phyloP scores from a whole-genome alignment of 37 sponge, comb jelly and placozoan species.

The Petrosia ficiformis region DNA sequence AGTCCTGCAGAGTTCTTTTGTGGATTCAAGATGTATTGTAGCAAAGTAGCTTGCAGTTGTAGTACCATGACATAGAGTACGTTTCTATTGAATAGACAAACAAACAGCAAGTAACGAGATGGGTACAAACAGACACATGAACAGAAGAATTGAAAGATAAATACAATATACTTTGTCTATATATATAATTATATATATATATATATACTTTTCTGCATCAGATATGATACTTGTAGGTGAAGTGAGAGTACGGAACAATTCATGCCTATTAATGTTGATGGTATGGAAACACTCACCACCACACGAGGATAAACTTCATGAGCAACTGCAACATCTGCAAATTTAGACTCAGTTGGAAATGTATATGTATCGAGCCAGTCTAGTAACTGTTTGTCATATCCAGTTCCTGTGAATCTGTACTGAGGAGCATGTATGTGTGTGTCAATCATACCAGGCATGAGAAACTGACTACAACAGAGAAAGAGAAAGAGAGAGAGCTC shows the following conservation, averaged over 20 bases:
- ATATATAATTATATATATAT: constrained; percentile 1
- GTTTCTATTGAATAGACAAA: constrained; percentile 28
- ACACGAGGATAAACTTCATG: constrained; percentile 39
- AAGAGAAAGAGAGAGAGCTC: no score
- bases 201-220: no score
- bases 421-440: constrained; percentile 82
- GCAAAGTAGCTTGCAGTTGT: constrained; percentile 84
- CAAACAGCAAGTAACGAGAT: no score
- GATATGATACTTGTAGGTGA: no score
- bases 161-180: not conserved
- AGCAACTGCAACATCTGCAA: constrained; percentile 33
- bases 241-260: not conserved
- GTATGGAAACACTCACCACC: constrained; percentile 37
- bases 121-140: no score
- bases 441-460: constrained; percentile 82
- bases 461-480: constrained; percentile 65
- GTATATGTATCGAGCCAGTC: constrained; percentile 73
- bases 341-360: constrained; percentile 59
- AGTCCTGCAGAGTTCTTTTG: constrained; percentile 51
- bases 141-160: no score
- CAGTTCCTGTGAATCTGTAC: constrained; percentile 64
- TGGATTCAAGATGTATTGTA: constrained; percentile 65
- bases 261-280: not conserved
- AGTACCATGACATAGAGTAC: constrained; percentile 63
- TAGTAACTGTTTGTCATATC: constrained; percentile 57